Evolutionary conservation across 2,888 invertebrate genomes (phyloP).

Genomic region (Xanthia togata): DNA sequence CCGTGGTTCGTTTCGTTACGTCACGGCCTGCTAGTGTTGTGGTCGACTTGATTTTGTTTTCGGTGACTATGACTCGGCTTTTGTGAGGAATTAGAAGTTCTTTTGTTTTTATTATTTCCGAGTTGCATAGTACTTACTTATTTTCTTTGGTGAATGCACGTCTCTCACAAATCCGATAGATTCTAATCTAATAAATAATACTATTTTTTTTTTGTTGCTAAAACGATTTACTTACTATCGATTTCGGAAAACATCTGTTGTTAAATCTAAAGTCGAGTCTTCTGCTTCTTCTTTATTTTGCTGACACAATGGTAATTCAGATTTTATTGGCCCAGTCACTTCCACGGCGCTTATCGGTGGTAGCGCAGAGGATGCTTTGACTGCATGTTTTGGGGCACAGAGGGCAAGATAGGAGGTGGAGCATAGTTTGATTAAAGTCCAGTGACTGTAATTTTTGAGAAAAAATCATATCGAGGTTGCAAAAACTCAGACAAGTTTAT

Average conservation of each 20-base stretch:
- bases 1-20: slow-evolving; percentile 80
- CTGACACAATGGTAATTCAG: too few relatives aligned
- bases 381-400: too few relatives aligned
- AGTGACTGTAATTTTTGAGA: too few relatives aligned
- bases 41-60: slow-evolving; percentile 51
- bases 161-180: background rate
- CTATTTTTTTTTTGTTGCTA: background rate
- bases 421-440: too few relatives aligned
- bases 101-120: slow-evolving; percentile 7
- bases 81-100: background rate
- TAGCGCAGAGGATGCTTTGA: too few relatives aligned
- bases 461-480: too few relatives aligned
- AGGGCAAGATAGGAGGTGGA: too few relatives aligned
- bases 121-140: too few relatives aligned
- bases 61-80: slow-evolving; percentile 28
- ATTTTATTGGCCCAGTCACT: too few relatives aligned
- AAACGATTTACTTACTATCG: background rate
- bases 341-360: too few relatives aligned
- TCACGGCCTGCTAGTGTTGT: slow-evolving; percentile 49
- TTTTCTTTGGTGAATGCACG: background rate
- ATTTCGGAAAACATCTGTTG: background rate
- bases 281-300: too few relatives aligned
- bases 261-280: background rate
- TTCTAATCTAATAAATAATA: background rate
- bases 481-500: background rate